These are phyloP conservation scores for Isaurus tuberculatus DNA, from an alignment of 92 coral and sea anemone species.

Conservation along the genomic window DNA sequence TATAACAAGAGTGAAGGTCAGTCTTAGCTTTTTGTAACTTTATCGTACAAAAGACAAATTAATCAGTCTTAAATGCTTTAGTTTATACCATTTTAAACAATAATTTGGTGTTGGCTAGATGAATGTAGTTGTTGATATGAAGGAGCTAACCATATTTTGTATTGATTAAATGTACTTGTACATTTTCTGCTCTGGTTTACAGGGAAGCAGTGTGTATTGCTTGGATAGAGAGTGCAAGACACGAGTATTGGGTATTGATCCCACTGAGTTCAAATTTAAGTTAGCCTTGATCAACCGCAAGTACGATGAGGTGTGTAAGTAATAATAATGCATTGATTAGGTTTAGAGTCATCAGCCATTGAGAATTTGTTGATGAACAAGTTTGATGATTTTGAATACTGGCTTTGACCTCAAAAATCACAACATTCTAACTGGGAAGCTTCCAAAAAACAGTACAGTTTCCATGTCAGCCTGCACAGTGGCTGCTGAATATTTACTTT, in stretches of 20 bases:
- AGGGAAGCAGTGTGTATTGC: conserved; percentile 99
- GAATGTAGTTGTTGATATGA: background rate
- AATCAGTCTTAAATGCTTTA: background rate
- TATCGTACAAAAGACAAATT: background rate
- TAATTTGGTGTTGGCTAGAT: background rate
- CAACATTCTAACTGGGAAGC: no score
- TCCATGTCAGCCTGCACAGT: no score
- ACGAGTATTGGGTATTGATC: conserved; percentile 96
- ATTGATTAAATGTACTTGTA: background rate
- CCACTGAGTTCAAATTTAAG: conserved; percentile 96
- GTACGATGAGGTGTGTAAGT: conserved; percentile 86
- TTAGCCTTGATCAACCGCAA: conserved; percentile 96
- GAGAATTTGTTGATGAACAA: no score
- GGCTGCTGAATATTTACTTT: no score
- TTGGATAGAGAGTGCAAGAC: conserved; percentile 97
- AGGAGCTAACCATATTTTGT: background rate
- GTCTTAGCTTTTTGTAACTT: background rate
- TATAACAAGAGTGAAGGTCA: conserved; percentile 98
- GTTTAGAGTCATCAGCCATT: no score
- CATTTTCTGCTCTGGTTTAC: conserved; percentile 1
- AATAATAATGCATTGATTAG: background rate
- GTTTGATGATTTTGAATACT: no score
- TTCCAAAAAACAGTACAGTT: no score
- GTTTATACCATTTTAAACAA: background rate
- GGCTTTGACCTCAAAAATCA: no score